These are phyloP conservation scores for Epirrita christyi DNA, from an alignment of 2,888 invertebrate genomes.

Conservation along the genomic window DNA sequence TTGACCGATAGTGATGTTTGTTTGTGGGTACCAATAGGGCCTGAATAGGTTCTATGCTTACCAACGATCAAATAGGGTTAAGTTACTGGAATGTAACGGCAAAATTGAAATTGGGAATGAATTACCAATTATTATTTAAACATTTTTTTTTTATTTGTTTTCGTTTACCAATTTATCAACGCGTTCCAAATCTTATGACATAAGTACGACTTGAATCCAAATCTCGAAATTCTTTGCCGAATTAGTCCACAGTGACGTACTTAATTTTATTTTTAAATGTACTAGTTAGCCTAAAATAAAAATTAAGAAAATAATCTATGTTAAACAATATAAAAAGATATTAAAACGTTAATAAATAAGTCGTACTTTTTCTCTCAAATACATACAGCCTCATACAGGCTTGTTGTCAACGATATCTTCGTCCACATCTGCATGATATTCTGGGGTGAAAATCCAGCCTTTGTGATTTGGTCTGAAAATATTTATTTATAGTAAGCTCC, in stretches of 20 bases:
- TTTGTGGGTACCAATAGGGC: not conserved
- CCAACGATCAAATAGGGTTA: not conserved
- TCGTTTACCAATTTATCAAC: not conserved
- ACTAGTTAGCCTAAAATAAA: no score
- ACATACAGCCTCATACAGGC: slow-evolving; percentile 50
- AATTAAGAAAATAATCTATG: no score
- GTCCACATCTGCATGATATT: slow-evolving; percentile 45
- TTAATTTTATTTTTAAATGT: not conserved
- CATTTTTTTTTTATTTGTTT: no score
- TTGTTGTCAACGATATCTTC: slow-evolving; percentile 52
- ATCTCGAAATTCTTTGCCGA: not conserved
- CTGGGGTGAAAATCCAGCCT: slow-evolving; percentile 4
- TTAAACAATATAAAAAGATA: not conserved
- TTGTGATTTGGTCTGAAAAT: not conserved
- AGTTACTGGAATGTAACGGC: not conserved
- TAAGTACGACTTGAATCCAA: not conserved
- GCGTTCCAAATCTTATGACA: not conserved
- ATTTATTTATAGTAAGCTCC: no score
- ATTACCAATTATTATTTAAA: no score
- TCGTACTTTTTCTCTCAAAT: no score
- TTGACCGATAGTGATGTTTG: slow-evolving; percentile 16
- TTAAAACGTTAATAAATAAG: not conserved
- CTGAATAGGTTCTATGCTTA: not conserved
- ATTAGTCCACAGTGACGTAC: no score
- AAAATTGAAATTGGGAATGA: not conserved